Evolutionary conservation across 2,888 invertebrate genomes (phyloP), one percentile per base, ranked within the genome.

Genomic region (Abrostola tripartita): DNA sequence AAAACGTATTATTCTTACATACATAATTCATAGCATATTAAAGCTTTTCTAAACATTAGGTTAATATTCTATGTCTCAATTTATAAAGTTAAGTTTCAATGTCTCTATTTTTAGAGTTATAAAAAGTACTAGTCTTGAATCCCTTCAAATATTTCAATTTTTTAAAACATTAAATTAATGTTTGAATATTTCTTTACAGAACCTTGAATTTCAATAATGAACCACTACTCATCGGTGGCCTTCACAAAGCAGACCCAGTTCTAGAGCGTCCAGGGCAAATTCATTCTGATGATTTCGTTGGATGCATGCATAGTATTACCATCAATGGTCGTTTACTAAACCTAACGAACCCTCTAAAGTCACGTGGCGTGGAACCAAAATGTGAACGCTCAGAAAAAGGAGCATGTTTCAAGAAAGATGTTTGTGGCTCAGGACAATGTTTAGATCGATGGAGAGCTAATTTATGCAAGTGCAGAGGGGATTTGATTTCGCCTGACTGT

Each of bases 141-240:
- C 40, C 24, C 4, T 24, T 24, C 4, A 24, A 24, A 24, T 24
- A 24, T 24, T 24, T 24, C 1, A 24, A 24, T 24, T 24, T 24
- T 4, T 24, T 24, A 24, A 24, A 24, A 24, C 24, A 24, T 40
- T 9, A 40, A 0, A 9, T 40, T 40, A 37, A 37, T 37, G 38
- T n/a, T 40, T 9, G 9, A 38, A 37, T 51, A 44, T 44, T 78
- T 76, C 63, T 69, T 96, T 96, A 37, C 95, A 98, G 98, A 60
- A 98, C 98, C 0, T 92, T 98, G 52, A 98, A 98, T 87, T 98
- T 98, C 91, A 98, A 98, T 92, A 98, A 97, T 79, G 97, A 98
- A 83, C 97, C 97, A 0, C 91, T 99, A 64, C 95, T 97, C 52
- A 95, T 99, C 73, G 99, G 99, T 35, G 99, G 99, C 7, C 93